Conservation (phyloP, 1,140 invertebrate genomes). For the Drosophila tristis region DNA sequence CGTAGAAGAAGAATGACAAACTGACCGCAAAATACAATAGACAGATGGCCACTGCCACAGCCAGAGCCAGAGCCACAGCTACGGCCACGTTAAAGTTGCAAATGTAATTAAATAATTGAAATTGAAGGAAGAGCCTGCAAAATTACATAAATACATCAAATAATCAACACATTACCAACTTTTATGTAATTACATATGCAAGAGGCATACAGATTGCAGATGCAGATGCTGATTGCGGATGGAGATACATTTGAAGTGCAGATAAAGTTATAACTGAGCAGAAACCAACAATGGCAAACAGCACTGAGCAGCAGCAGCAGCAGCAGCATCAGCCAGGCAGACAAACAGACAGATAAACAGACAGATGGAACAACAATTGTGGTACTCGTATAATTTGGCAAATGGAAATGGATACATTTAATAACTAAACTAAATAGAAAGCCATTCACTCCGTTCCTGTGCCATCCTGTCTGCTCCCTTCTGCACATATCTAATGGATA, state of each 20-base stretch:
- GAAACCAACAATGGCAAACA: conserved; percentile 37
- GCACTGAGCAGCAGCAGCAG: conserved; percentile 4
- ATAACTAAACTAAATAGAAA: conserved; percentile 78
- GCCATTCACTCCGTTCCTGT: conserved; percentile 16
- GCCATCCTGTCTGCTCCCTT: neutral
- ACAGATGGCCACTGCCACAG: conserved; percentile 24
- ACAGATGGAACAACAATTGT: conserved; percentile 46
- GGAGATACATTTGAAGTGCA: neutral
- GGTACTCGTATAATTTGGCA: conserved; percentile 55
- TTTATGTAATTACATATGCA: conserved; percentile 74
- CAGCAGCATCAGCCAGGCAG: neutral
- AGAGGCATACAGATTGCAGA: conserved; percentile 25
- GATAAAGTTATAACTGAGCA: conserved; percentile 33
- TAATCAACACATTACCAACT: conserved; percentile 79
- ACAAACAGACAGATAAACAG: conserved; percentile 14
- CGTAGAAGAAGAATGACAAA: conserved; percentile 6
- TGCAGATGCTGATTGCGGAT: conserved; percentile 14
- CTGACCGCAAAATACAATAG: conserved; percentile 46
- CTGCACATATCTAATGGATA: conserved; percentile 29
- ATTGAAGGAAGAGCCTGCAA: conserved; percentile 43
- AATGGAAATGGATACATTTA: conserved; percentile 78
- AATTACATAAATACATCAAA: conserved; percentile 73
- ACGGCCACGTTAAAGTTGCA: conserved; percentile 42
- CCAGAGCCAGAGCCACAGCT: too few species aligned
- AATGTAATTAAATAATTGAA: conserved; percentile 76